Evolutionary conservation across 1,140 invertebrate species (phyloP).

Genomic region (Aphaenogaster rudis): DNA sequence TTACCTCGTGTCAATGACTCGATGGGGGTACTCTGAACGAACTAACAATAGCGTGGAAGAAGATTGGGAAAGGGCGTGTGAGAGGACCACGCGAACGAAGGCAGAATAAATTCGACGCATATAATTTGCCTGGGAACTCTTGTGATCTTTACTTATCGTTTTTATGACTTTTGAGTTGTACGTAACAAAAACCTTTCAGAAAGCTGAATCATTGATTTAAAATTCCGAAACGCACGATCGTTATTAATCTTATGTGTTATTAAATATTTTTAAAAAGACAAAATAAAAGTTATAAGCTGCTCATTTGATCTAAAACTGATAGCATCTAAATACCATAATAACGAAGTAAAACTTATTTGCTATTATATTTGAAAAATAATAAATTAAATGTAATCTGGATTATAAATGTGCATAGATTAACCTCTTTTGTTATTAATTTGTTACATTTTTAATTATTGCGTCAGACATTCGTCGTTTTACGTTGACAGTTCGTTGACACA

Average conservation of each 20-base stretch:
- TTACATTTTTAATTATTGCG: background rate
- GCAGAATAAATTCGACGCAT: background rate
- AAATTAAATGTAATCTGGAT: background rate
- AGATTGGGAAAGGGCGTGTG: background rate
- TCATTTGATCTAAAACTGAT: background rate
- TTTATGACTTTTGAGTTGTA: background rate
- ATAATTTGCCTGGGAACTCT: background rate
- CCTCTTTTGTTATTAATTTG: background rate
- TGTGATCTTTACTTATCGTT: background rate
- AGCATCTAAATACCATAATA: background rate
- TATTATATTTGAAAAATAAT: background rate
- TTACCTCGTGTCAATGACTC: constrained; percentile 50
- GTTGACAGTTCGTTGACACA: background rate
- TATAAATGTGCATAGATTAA: background rate
- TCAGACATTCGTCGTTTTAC: background rate
- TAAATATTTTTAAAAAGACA: background rate
- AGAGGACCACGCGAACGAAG: background rate
- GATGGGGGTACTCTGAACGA: background rate
- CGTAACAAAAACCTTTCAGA: background rate
- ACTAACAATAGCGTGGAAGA: constrained; percentile 32
- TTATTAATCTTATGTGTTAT: background rate
- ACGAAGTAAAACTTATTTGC: background rate
- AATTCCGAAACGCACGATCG: background rate
- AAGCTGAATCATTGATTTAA: background rate
- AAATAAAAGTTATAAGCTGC: background rate